Conservation (phyloP, 1,140 invertebrate genomes). For the Hylaeus volcanicus region DNA sequence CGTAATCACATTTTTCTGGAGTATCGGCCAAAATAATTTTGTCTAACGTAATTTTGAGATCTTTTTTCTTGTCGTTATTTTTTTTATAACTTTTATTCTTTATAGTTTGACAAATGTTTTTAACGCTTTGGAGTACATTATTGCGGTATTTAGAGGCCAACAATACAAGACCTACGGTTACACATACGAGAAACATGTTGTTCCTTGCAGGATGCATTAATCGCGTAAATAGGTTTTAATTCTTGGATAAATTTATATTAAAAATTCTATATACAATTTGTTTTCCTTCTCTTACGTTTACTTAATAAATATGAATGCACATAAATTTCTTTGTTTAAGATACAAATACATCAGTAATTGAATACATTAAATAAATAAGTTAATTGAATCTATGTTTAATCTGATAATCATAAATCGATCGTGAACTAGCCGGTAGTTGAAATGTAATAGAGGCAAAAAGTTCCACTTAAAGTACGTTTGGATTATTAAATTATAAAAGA, state of each 20-base stretch:
- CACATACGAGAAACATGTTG: slow-evolving; percentile 75
- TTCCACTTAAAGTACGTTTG: not conserved
- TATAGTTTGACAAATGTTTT: slow-evolving; percentile 71
- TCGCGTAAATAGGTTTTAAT: slow-evolving; percentile 33
- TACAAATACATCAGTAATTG: slow-evolving; percentile 2
- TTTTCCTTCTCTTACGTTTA: slow-evolving; percentile 9
- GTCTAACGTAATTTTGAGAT: slow-evolving; percentile 63
- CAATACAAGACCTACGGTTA: slow-evolving; percentile 74
- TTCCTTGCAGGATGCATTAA: slow-evolving; percentile 65
- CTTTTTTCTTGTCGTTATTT: slow-evolving; percentile 46
- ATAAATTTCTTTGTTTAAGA: not conserved
- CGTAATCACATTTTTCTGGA: slow-evolving; percentile 75
- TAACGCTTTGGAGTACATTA: slow-evolving; percentile 74
- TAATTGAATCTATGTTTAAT: slow-evolving; percentile 13
- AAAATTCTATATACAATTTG: slow-evolving; percentile 50
- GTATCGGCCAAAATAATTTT: slow-evolving; percentile 77
- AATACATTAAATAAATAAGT: slow-evolving; percentile 30
- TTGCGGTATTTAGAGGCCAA: slow-evolving; percentile 77
- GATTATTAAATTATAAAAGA: slow-evolving; percentile 24
- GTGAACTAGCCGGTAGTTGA: not conserved
- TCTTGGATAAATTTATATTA: slow-evolving; percentile 23
- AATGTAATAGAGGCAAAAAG: not conserved
- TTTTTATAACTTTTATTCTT: slow-evolving; percentile 51
- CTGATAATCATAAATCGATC: not conserved
- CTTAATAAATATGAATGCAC: slow-evolving; percentile 4